phyloP scores from a whole-genome alignment of 2,113 vertebrate species.

The Lichenostomus cassidix region DNA sequence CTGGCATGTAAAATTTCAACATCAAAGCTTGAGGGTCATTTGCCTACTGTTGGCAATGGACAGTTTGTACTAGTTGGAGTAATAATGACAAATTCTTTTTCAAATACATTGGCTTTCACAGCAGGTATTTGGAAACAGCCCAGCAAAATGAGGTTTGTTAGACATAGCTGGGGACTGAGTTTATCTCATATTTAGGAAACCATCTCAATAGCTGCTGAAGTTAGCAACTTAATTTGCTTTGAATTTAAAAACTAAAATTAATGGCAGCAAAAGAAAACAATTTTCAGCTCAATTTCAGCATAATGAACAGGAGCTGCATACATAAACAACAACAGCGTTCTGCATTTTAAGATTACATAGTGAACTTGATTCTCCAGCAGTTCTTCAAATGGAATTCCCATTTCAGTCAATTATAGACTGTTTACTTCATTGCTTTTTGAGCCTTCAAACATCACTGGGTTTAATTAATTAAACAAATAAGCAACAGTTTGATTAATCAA shows the following conservation, averaged over 20 bases:
- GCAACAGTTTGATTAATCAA: constrained; percentile 31
- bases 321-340: neutral
- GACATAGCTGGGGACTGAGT: neutral
- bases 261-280: constrained; percentile 22
- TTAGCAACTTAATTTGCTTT: constrained; percentile 36
- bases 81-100: neutral
- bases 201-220: neutral
- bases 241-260: constrained; percentile 50
- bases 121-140: constrained; percentile 3
- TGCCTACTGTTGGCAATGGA: neutral
- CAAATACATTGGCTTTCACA: neutral
- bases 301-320: constrained; percentile 3
- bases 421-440: constrained; percentile 12
- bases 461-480: constrained; percentile 51
- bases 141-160: neutral
- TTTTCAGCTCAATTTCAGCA: constrained; percentile 47
- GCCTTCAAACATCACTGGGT: neutral
- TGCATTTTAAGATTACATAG: neutral
- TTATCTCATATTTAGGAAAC: constrained; percentile 1
- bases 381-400: constrained; percentile 22
- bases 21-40: neutral
- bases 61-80: neutral
- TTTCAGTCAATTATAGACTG: constrained; percentile 45
- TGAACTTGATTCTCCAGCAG: neutral
- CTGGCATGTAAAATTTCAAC: neutral